phyloP scores from a whole-genome alignment of 2,888 invertebrate species.

The Yponomeuta malinellus region DNA sequence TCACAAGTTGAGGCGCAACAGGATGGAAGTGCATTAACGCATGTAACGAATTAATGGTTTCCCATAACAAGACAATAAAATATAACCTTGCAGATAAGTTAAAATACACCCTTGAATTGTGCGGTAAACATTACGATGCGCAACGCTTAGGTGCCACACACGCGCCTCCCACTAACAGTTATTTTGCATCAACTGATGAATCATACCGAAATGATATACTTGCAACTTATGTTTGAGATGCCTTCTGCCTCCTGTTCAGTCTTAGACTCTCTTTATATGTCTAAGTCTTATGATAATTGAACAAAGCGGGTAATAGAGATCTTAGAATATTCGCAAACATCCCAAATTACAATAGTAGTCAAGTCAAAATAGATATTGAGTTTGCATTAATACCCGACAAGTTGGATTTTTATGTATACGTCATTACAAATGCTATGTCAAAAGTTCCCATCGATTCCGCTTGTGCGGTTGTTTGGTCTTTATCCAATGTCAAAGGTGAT shows the following conservation, averaged over 20 bases:
- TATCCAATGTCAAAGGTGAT: no score
- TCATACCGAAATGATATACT: neutral
- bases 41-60: neutral
- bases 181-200: slow-evolving; percentile 6
- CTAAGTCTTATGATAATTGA: neutral
- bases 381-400: no score
- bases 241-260: neutral
- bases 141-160: neutral
- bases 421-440: no score
- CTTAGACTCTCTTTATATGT: neutral
- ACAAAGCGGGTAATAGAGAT: no score
- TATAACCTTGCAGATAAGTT: neutral
- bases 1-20: neutral
- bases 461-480: no score
- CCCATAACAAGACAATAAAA: neutral
- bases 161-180: neutral
- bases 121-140: neutral
- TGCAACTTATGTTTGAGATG: neutral
- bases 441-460: no score
- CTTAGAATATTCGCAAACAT: no score
- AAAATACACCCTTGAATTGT: neutral
- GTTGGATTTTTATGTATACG: no score
- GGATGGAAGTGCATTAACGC: neutral
- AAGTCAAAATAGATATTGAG: no score
- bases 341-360: no score